phyloP scores from a whole-genome alignment of 2,888 invertebrate genomes.

The Sarcophaga variegata region DNA sequence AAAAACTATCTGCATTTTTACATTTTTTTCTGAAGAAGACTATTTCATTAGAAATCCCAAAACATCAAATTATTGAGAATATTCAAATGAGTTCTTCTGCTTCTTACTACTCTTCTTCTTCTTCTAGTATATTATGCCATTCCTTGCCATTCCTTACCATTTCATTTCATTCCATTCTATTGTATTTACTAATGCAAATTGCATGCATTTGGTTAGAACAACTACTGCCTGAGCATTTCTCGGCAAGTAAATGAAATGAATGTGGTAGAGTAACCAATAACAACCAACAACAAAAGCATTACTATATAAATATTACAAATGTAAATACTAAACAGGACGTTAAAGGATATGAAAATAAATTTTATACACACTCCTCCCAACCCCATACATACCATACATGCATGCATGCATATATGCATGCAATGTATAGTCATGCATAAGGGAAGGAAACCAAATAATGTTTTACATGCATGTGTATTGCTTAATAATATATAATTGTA shows the following conservation, averaged over 20 bases:
- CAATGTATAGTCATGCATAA: background rate
- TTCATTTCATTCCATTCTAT: background rate
- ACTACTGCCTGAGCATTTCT: background rate
- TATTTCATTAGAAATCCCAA: background rate
- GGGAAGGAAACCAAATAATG: background rate
- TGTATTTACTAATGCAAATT: background rate
- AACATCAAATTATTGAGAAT: background rate
- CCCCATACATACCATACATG: no score
- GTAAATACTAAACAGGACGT: slow-evolving; percentile 1
- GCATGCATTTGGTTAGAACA: slow-evolving; percentile 9
- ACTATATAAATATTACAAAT: background rate
- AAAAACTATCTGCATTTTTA: no score
- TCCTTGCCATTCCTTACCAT: background rate
- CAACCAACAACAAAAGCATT: background rate
- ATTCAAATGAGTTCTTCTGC: no score
- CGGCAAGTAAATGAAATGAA: background rate
- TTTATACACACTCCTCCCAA: background rate
- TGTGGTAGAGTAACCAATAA: slow-evolving; percentile 5
- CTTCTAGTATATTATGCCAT: no score
- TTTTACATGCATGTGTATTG: background rate
- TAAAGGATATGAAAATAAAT: slow-evolving; percentile 1
- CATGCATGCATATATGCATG: background rate
- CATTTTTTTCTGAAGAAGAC: no score
- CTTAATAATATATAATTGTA: no score
- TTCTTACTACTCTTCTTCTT: no score